Evolutionary conservation across 2,113 vertebrate genomes (phyloP), one percentile per base, ranked within the genome.

Genomic region (Spea multiplicata): DNA sequence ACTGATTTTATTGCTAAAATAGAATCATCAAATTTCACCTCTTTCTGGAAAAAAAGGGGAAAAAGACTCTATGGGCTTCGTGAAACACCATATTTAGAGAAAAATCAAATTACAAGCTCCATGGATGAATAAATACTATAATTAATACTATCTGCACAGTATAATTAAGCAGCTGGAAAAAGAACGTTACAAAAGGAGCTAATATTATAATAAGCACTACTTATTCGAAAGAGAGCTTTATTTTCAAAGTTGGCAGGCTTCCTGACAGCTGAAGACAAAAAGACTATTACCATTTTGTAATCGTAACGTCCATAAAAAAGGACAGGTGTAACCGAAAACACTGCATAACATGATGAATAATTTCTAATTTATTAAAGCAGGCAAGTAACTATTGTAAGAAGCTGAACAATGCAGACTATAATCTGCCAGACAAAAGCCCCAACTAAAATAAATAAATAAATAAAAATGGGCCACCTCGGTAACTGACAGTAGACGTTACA

Each of bases 101-200:
- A 80, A 73, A 48, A 80, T 53, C 44, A 80, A 73, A 73, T 80
- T 55, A 73, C 48, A 80, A 53, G 55, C 77, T 71, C 66, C 61
- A 73, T 50, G 66, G 70, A 80, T 44, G 52, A 80, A 73, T 73
- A 73, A 80, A 73, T 80, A 73, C 77, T 80, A 80, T 80, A 67
- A 80, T 80, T 73, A 80, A 80, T 80, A 73, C 64, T 57, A 73
- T 67, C 59, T 80, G 44, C 71, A 73, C 62, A 59, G 77, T 80
- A 80, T 80, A 80, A 80, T 80, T 80, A 80, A 66, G 77, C 77
- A 80, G 77, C 77, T 80, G 77, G 52, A 55, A 80, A 80, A 73
- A 64, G 64, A 59, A 64, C 46, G 4, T 62, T 73, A 68, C 69
- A 80, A 80, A 55, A 67, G 64, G 64, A 73, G n/a, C 71, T 80